These are phyloP conservation scores for Sebastes hubbsi DNA, from an alignment of 2,797 vertebrate species.

Conservation along the genomic window DNA sequence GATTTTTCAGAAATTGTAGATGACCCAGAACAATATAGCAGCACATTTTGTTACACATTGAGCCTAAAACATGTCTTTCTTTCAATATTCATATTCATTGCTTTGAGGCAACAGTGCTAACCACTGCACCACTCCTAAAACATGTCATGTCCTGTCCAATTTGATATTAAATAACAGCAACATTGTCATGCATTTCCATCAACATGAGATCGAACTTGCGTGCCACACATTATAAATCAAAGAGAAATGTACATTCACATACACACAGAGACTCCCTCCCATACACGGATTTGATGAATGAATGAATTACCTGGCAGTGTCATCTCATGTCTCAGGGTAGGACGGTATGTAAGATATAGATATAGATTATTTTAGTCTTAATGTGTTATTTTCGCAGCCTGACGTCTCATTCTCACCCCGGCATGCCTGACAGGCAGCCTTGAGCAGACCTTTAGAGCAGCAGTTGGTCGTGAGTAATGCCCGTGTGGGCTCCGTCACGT, in stretches of 20 bases:
- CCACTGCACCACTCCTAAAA: background rate
- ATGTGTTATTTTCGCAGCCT: constrained; percentile 40
- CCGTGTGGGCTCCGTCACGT: constrained; percentile 7
- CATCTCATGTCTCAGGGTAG: constrained; percentile 14
- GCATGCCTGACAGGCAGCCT: constrained; percentile 40
- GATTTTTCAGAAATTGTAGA: background rate
- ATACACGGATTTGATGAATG: background rate
- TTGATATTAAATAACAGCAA: background rate
- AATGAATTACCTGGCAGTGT: constrained; percentile 11
- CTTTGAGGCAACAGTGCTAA: no score
- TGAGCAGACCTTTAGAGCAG: constrained; percentile 27
- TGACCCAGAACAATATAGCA: background rate
- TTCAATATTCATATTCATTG: no score
- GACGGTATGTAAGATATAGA: background rate
- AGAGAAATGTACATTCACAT: background rate
- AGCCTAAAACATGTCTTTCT: background rate
- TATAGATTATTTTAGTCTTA: constrained; percentile 19
- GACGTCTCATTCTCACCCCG: constrained; percentile 34
- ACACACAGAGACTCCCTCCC: background rate
- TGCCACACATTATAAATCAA: background rate
- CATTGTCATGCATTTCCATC: background rate
- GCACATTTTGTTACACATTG: background rate
- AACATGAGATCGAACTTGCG: background rate
- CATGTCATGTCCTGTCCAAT: background rate
- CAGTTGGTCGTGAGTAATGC: constrained; percentile 38